Evolutionary conservation across 30 jellyfish, hydroid and myxozoan species (phyloP).

Genomic region (Aurelia sp.): DNA sequence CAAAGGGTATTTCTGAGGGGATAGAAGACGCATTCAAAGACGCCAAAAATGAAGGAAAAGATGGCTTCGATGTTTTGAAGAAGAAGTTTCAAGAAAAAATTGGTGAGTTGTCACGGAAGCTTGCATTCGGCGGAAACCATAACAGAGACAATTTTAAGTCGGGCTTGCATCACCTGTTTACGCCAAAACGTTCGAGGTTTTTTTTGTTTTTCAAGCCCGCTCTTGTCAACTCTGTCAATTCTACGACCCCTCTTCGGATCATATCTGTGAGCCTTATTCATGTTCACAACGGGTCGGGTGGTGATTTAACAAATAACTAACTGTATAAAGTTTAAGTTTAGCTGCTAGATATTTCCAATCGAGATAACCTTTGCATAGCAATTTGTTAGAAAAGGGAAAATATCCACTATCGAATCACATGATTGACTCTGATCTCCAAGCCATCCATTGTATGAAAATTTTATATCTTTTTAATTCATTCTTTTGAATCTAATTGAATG

Average conservation of each 20-base stretch:
- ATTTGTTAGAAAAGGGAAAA: background rate
- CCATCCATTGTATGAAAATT: slow-evolving; percentile 33
- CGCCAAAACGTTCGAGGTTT: too few relatives aligned
- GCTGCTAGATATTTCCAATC: too few relatives aligned
- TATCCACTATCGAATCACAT: background rate
- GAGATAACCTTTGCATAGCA: background rate
- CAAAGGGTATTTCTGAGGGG: slow-evolving; percentile 42
- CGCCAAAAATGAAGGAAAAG: slow-evolving; percentile 2
- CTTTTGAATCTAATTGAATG: background rate
- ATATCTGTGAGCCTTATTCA: too few relatives aligned
- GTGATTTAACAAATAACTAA: too few relatives aligned
- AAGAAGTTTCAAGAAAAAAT: slow-evolving; percentile 20
- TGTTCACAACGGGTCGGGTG: too few relatives aligned
- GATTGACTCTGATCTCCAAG: slow-evolving; percentile 3
- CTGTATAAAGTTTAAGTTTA: too few relatives aligned
- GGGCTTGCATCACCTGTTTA: too few relatives aligned
- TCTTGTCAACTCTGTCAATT: too few relatives aligned
- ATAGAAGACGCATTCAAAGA: slow-evolving; percentile 26
- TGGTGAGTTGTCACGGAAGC: slow-evolving; percentile 10
- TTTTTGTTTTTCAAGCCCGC: too few relatives aligned
- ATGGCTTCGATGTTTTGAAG: slow-evolving; percentile 4
- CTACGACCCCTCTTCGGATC: too few relatives aligned
- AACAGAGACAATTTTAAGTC: too few relatives aligned
- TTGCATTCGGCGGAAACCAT: too few relatives aligned
- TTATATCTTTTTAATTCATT: slow-evolving; percentile 27